A percentile compares a stretch with the other conserved stretches of the same genome.
Conservation (phyloP, 1,140 invertebrate genomes). For the Mercenaria mercenaria region DNA sequence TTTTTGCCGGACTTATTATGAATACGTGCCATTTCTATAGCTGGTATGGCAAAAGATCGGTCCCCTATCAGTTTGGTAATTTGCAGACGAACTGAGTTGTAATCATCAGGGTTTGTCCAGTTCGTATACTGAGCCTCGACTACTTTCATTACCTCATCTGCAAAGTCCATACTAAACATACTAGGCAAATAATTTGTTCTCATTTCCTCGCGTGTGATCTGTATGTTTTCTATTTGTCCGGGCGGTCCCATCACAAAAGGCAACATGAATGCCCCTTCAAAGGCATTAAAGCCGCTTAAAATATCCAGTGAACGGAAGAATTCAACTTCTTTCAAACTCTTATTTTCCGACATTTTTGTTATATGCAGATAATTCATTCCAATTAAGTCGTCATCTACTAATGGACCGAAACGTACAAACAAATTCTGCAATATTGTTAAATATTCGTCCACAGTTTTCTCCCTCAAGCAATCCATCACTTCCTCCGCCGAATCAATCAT, state of each 20-base stretch:
- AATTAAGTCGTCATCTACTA: slow-evolving; percentile 34
- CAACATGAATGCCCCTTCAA: slow-evolving; percentile 30
- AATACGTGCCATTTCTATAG: background rate
- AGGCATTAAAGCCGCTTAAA: slow-evolving; percentile 25
- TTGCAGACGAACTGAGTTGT: background rate
- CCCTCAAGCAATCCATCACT: slow-evolving; percentile 30
- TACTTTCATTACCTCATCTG: slow-evolving; percentile 3
- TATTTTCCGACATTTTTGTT: background rate
- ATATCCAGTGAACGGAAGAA: slow-evolving; percentile 48
- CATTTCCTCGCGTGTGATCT: background rate
- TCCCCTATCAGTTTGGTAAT: background rate
- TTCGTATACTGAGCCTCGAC: slow-evolving; percentile 18
- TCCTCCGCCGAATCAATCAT: background rate
- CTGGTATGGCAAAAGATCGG: background rate
- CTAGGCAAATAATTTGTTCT: background rate
- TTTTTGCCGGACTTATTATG: background rate
- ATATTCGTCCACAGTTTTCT: background rate
- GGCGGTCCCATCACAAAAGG: background rate
- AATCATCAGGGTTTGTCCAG: slow-evolving; percentile 12
- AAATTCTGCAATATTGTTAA: too few species aligned
- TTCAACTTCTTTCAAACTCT: background rate
- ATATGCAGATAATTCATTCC: background rate
- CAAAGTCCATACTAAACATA: background rate
- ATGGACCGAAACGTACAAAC: background rate
- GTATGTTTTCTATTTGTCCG: background rate